A percentile compares a stretch with the other conserved stretches of the same genome.
Conservation (phyloP, 2,797 vertebrate species). For the Intellagama lesueurii region DNA sequence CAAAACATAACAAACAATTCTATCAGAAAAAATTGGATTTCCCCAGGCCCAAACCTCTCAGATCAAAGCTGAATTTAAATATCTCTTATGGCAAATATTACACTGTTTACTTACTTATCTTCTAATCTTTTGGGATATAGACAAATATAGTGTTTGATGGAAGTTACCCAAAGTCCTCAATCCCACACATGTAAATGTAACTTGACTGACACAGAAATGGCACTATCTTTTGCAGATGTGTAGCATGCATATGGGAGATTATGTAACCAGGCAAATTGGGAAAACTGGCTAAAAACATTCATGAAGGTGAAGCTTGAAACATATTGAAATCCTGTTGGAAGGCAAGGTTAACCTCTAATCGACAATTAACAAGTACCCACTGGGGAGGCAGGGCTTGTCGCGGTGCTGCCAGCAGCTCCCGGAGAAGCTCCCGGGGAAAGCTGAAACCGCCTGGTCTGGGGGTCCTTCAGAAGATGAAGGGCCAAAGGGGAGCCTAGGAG, state of each 20-base stretch:
- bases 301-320: neutral
- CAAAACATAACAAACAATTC: constrained; percentile 14
- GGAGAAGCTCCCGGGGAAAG: too few relatives aligned
- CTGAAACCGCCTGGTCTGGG: too few relatives aligned
- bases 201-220: neutral
- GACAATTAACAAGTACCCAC: too few relatives aligned
- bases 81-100: neutral
- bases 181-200: neutral
- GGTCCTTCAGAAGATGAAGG: too few relatives aligned
- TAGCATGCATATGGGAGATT: neutral
- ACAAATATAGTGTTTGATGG: neutral
- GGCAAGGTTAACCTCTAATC: too few relatives aligned
- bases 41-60: neutral
- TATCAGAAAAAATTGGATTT: constrained; percentile 15
- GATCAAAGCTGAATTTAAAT: neutral
- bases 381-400: too few relatives aligned
- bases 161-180: neutral
- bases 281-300: neutral
- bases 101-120: neutral
- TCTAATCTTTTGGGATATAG: neutral
- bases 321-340: too few relatives aligned
- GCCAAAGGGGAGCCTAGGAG: too few relatives aligned
- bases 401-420: too few relatives aligned
- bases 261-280: too few relatives aligned
- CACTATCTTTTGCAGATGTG: neutral